Evolutionary conservation across 2,888 invertebrate genomes (phyloP), one percentile per base, ranked within the genome.

Genomic region (Tethea ocularis): DNA sequence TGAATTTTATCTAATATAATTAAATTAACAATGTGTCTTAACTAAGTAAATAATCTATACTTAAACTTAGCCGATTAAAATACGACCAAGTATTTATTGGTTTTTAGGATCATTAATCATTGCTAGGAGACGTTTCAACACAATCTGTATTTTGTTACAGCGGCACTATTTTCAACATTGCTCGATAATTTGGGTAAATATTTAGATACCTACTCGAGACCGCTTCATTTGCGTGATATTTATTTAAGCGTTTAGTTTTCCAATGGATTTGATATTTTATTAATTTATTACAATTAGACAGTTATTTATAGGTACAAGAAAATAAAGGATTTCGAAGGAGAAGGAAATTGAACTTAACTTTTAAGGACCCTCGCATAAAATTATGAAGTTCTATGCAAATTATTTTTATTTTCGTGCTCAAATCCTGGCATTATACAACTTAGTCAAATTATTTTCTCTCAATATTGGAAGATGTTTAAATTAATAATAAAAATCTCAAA

Each of bases 21-120:
- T 6, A 46, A 46, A 17, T 46, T 46, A 17, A 38, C 8, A 38
- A 38, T 2, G 38, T 38, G 15, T 15, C 38, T 2, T 2, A 38
- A 46, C 41, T 17, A 8, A 8, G 20, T 10, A 20, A 10, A 55
- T 24, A 57, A 55, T 55, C 20, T 11, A 29, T 36, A 57, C 57
- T 57, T 56, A 7, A 10, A 57, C 46, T 17, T 7, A 20, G 46
- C 10, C 10, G 46, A 46, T 46, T 20, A 20, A 46, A 22, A 20
- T 52, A 17, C 36, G 5, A 26, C 24, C 8, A 24, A 36, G 51
- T 26, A n/a, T 20, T 38, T 63, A 70, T 71, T 63, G 67, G 66
- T 67, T 64, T 62, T 61, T 24, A 52, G 61, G 58, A 55, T 60
- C 67, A 66, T 73, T 70, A 67, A 70, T 75, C 67, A 71, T 64